A percentile compares a stretch with the other conserved stretches of the same genome.
Evolutionary conservation across 2,113 vertebrate species (phyloP).

Genomic region (Petromus typicus): DNA sequence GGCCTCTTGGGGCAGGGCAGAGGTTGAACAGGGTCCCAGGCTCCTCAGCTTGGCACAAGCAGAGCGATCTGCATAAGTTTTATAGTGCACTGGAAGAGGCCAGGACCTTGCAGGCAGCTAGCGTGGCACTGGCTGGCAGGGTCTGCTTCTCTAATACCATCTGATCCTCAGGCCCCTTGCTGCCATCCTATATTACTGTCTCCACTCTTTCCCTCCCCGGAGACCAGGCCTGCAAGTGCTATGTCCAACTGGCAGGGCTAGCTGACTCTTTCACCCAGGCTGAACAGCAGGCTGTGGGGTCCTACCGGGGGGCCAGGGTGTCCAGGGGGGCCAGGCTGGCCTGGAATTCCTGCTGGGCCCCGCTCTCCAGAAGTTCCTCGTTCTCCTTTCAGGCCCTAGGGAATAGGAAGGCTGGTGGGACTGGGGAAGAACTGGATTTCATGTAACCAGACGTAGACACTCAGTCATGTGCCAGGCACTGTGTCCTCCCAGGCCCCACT

Average conservation of each 20-base stretch:
- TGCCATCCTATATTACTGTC: neutral
- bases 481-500: neutral
- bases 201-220: neutral
- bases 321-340: conserved; percentile 92
- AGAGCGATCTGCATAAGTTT: neutral
- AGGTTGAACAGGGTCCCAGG: neutral
- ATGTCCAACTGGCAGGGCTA: neutral
- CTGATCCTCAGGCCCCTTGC: neutral
- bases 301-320: conserved; percentile 93
- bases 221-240: neutral
- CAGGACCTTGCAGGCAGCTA: neutral
- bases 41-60: neutral
- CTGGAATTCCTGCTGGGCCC: conserved; percentile 92
- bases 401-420: neutral
- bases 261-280: neutral
- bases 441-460: neutral
- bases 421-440: neutral
- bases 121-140: neutral
- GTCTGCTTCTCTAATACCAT: neutral
- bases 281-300: neutral
- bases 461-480: neutral
- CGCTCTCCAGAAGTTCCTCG: conserved; percentile 92
- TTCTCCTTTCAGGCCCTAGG: conserved; percentile 94
- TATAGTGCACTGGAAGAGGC: neutral
- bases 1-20: neutral